Evolutionary conservation across 2,113 vertebrate genomes (phyloP).

Genomic region (Sardina pilchardus): DNA sequence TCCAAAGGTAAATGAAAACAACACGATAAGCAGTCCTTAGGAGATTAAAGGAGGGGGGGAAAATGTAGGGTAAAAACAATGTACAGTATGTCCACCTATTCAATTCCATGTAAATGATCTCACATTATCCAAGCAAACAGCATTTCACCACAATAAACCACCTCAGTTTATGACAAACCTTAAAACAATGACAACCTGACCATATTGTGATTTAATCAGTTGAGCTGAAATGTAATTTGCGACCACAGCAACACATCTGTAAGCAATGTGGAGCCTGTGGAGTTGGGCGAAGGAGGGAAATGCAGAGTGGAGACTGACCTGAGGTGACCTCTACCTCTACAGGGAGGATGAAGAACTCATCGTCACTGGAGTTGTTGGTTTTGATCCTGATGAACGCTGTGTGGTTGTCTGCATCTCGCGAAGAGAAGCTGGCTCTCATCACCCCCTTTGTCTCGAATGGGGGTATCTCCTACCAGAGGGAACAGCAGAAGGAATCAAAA

Average conservation of each 20-base stretch:
- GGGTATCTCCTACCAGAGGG: slow-evolving; percentile 84
- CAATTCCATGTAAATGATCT: neutral
- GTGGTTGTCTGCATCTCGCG: slow-evolving; percentile 96
- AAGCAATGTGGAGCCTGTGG: neutral
- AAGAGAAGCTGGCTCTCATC: slow-evolving; percentile 98
- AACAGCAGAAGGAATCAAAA: neutral
- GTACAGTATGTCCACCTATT: neutral
- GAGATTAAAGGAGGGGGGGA: neutral
- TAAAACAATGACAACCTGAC: neutral
- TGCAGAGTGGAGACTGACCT: slow-evolving; percentile 67
- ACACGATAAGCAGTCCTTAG: neutral
- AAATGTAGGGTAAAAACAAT: neutral
- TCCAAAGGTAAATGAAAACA: neutral
- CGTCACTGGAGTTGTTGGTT: slow-evolving; percentile 88
- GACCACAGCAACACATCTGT: neutral
- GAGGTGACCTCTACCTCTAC: slow-evolving; percentile 92
- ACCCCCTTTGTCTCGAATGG: slow-evolving; percentile 99
- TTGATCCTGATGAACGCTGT: slow-evolving; percentile 99
- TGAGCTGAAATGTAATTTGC: neutral
- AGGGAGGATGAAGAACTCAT: slow-evolving; percentile 83
- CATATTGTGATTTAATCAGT: neutral
- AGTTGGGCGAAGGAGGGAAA: neutral
- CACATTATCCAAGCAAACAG: neutral
- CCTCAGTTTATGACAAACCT: neutral
- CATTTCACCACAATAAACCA: neutral